Percentiles rank a stretch among this genome's conserved stretches.
Evolutionary conservation across 92 coral and sea anemone genomes (phyloP).

Genomic region (Heteractis magnifica): DNA sequence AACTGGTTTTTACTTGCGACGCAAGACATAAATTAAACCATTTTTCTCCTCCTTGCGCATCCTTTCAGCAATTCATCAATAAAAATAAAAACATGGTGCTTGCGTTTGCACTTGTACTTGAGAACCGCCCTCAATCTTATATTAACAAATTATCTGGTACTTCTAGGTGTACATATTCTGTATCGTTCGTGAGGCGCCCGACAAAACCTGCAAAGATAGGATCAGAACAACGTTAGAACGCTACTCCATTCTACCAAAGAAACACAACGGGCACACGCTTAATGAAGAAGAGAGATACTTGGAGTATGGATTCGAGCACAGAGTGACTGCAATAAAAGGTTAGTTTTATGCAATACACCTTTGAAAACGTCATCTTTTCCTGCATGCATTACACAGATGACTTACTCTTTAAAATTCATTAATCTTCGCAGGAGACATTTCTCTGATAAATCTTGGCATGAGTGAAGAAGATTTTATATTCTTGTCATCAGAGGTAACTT

Average conservation of each 20-base stretch:
- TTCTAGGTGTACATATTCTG: conserved; percentile 76
- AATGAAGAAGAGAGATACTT: conserved; percentile 78
- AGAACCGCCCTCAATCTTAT: too few relatives aligned
- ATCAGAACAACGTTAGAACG: conserved; percentile 59
- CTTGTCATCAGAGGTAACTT: conserved; percentile 73
- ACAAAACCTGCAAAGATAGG: conserved; percentile 52
- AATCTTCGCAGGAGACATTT: conserved; percentile 66
- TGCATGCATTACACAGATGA: neutral
- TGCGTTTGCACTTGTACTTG: too few relatives aligned
- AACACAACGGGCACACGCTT: conserved; percentile 63
- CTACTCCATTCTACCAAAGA: conserved; percentile 56
- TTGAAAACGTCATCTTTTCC: neutral
- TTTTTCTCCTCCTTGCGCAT: too few relatives aligned
- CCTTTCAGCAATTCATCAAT: too few relatives aligned
- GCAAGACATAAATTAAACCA: too few relatives aligned
- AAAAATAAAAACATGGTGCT: too few relatives aligned
- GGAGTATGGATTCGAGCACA: conserved; percentile 84
- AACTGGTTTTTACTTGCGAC: too few relatives aligned
- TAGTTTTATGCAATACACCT: neutral
- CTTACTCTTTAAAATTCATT: neutral
- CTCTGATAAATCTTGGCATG: conserved; percentile 75
- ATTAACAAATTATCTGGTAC: neutral
- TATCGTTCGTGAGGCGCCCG: conserved; percentile 71
- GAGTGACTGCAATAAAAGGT: conserved; percentile 79
- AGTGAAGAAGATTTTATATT: conserved; percentile 81